Conservation (phyloP, 1,140 invertebrate species). For the Mercenaria mercenaria region DNA sequence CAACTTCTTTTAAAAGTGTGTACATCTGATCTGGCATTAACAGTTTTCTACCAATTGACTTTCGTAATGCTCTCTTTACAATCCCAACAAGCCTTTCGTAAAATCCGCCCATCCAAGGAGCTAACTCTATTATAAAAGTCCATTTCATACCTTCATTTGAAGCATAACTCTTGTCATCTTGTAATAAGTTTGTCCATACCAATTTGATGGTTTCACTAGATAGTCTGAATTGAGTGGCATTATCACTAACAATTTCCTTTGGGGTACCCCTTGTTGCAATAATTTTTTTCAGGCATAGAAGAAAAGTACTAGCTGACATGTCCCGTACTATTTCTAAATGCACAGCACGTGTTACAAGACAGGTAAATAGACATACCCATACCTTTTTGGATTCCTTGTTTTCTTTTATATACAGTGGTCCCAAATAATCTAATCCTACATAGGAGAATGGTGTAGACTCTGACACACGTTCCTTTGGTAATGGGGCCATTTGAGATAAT, state of each 20-base stretch:
- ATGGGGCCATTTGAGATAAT: neutral
- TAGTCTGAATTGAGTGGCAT: constrained; percentile 31
- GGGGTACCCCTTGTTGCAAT: neutral
- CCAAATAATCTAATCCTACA: too few relatives aligned
- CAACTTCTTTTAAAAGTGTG: constrained; percentile 9
- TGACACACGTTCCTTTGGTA: too few relatives aligned
- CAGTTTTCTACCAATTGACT: constrained; percentile 34
- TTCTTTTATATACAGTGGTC: too few relatives aligned
- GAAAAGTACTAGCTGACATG: constrained; percentile 18
- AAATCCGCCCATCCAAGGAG: constrained; percentile 38
- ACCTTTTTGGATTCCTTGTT: too few relatives aligned
- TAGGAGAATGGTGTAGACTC: too few relatives aligned
- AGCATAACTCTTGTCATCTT: neutral
- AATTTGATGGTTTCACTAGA: neutral
- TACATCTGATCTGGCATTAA: neutral
- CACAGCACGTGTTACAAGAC: too few relatives aligned
- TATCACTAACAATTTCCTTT: constrained; percentile 36
- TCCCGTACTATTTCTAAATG: too few relatives aligned
- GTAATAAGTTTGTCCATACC: neutral
- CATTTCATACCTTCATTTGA: neutral
- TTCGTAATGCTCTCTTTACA: constrained; percentile 20
- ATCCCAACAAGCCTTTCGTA: constrained; percentile 33
- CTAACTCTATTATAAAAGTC: constrained; percentile 35
- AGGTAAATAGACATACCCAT: too few relatives aligned
- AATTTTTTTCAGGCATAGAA: constrained; percentile 25